phyloP scores from a whole-genome alignment of 2,888 invertebrate species.

The Geotrupes spiniger region DNA sequence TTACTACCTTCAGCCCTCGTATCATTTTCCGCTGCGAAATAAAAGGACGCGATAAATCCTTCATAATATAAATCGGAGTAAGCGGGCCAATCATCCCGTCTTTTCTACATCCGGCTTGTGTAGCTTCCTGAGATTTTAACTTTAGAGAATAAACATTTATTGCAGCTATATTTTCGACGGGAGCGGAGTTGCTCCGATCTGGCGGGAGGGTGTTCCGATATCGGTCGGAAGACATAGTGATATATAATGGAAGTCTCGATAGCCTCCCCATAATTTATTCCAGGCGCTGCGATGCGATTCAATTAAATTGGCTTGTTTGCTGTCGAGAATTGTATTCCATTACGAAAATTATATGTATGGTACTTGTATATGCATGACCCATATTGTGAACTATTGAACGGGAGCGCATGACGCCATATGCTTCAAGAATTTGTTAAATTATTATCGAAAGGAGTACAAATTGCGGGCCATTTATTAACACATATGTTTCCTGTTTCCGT shows the following conservation, averaged over 20 bases:
- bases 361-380: conserved; percentile 27
- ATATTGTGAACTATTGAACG: conserved; percentile 1
- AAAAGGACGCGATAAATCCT: conserved; percentile 41
- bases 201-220: conserved; percentile 26
- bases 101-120: conserved; percentile 29
- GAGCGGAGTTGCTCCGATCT: conserved; percentile 20
- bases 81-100: conserved; percentile 41
- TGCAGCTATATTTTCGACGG: conserved; percentile 28
- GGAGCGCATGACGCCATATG: not conserved
- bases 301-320: conserved; percentile 46
- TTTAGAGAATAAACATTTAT: conserved; percentile 37
- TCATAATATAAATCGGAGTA: conserved; percentile 43
- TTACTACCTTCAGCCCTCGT: conserved; percentile 20
- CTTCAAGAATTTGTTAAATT: too few species aligned
- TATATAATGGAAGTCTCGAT: conserved; percentile 36
- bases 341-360: conserved; percentile 44
- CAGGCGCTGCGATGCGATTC: conserved; percentile 39
- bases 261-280: conserved; percentile 41
- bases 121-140: conserved; percentile 34
- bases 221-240: conserved; percentile 32
- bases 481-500: too few species aligned
- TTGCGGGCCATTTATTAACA: too few species aligned
- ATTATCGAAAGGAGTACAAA: too few species aligned
- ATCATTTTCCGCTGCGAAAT: conserved; percentile 19
- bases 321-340: conserved; percentile 40